Conservation (phyloP, 2,797 vertebrate species). For the Molossus alvarezi region DNA sequence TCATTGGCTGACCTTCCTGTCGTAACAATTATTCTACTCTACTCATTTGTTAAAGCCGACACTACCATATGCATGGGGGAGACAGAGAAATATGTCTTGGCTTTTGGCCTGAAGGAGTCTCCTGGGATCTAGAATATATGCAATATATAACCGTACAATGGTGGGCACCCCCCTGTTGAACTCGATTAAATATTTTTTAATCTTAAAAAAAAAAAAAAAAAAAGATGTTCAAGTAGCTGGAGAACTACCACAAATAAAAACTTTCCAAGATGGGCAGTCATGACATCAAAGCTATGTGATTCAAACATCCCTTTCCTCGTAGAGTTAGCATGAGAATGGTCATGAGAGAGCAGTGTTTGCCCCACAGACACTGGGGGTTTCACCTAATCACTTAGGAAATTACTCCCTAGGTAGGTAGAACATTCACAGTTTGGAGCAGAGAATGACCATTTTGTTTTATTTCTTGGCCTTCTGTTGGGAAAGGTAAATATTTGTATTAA, state of each 20-base stretch:
- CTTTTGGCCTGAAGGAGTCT: neutral
- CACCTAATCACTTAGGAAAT: neutral
- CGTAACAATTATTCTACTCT: neutral
- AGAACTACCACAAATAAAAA: neutral
- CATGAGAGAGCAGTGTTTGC: neutral
- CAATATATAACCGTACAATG: neutral
- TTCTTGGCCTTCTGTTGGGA: neutral
- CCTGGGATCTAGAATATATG: neutral
- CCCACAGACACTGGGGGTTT: neutral
- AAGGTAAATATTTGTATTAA: neutral
- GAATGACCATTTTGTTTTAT: slow-evolving; percentile 1
- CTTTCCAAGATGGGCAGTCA: neutral
- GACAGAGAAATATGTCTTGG: neutral
- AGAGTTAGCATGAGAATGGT: neutral
- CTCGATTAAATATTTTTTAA: neutral
- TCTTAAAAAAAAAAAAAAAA: neutral
- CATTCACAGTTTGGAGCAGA: neutral
- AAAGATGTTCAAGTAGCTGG: neutral
- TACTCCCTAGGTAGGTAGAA: neutral
- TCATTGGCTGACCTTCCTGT: neutral
- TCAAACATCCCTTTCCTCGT: neutral
- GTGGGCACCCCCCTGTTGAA: neutral
- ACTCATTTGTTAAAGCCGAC: neutral
- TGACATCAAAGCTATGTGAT: neutral
- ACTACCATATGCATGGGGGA: neutral